phyloP scores from a whole-genome alignment of 2,113 vertebrate species.

The Cinclus mexicanus region DNA sequence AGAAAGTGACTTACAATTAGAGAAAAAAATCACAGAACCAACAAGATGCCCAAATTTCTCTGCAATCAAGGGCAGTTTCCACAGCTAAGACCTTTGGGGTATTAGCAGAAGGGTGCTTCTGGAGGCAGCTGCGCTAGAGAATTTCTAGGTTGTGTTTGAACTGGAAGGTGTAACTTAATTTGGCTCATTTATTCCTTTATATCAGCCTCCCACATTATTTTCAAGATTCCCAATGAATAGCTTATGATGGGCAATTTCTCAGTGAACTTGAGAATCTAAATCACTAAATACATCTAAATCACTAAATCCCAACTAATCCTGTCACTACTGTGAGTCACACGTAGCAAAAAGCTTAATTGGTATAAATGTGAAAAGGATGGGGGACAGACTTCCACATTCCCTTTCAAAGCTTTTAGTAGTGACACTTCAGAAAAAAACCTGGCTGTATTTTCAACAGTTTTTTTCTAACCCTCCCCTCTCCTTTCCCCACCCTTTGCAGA shows the following conservation, averaged over 20 bases:
- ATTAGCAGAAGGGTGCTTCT: background rate
- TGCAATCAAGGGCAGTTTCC: background rate
- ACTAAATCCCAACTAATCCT: constrained; percentile 4
- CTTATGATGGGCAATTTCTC: background rate
- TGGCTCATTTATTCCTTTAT: background rate
- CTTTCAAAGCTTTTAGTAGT: background rate
- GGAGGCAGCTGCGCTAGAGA: background rate
- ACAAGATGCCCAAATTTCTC: background rate
- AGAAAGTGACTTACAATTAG: background rate
- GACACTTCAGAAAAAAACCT: background rate
- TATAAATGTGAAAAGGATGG: background rate
- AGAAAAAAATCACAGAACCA: fast-evolving
- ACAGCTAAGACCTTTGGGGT: background rate
- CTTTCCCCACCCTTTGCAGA: background rate
- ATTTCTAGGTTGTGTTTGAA: background rate
- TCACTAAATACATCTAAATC: constrained; percentile 1
- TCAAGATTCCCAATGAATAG: background rate
- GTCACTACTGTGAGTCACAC: background rate
- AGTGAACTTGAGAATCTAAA: background rate
- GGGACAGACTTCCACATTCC: background rate
- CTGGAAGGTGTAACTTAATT: background rate
- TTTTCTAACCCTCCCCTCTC: background rate
- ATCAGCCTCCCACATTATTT: background rate
- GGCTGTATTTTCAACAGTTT: background rate
- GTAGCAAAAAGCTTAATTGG: background rate